phyloP scores from a whole-genome alignment of 2,888 invertebrate species.

The Tholera decimalis region DNA sequence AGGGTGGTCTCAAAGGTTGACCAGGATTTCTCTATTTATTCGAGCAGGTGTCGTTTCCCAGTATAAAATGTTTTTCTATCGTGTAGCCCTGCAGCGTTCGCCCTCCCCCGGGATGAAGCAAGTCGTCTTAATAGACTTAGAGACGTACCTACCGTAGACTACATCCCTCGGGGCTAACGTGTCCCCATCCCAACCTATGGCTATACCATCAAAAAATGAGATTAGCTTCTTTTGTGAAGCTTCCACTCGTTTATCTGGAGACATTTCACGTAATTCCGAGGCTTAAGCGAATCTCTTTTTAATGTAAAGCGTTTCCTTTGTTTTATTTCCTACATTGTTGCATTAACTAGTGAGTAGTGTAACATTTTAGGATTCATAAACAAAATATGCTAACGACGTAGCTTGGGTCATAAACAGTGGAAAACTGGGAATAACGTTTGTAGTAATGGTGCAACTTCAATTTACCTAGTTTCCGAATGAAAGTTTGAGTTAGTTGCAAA shows the following conservation, averaged over 20 bases:
- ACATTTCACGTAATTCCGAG: constrained; percentile 66
- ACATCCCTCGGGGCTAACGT: constrained; percentile 82
- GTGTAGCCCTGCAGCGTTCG: constrained; percentile 76
- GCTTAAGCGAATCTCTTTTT: constrained; percentile 66
- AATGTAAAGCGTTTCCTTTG: constrained; percentile 57
- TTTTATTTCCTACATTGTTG: constrained; percentile 73
- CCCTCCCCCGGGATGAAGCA: constrained; percentile 78
- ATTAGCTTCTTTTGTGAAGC: constrained; percentile 84
- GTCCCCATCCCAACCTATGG: constrained; percentile 78
- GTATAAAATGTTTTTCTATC: constrained; percentile 85
- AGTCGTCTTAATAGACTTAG: constrained; percentile 90
- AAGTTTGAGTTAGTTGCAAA: constrained; percentile 60
- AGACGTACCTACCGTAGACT: constrained; percentile 83
- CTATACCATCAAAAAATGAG: constrained; percentile 78
- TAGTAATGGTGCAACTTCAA: constrained; percentile 71
- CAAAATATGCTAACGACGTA: constrained; percentile 79
- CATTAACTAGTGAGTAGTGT: constrained; percentile 67
- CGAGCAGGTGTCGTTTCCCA: constrained; percentile 85
- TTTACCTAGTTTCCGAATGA: constrained; percentile 72
- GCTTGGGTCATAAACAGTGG: constrained; percentile 73
- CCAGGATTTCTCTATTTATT: constrained; percentile 80
- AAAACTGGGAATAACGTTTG: constrained; percentile 69
- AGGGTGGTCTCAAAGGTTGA: constrained; percentile 63
- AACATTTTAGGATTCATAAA: constrained; percentile 80
- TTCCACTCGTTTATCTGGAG: constrained; percentile 71